These are phyloP conservation scores for Danio choprae DNA, from an alignment of 2,797 vertebrate species.

Conservation along the genomic window DNA sequence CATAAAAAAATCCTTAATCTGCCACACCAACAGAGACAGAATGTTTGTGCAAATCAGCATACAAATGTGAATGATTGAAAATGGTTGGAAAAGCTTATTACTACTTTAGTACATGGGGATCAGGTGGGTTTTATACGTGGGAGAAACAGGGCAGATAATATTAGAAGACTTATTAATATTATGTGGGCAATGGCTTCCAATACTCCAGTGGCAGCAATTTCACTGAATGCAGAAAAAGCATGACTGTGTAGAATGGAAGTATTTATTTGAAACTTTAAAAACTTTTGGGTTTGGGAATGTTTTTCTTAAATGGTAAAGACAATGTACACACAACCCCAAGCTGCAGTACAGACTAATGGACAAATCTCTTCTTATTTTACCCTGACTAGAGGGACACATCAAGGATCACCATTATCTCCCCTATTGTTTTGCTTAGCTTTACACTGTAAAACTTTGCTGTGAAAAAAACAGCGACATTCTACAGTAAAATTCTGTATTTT, in stretches of 20 bases:
- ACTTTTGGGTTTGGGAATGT: background rate
- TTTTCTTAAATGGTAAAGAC: conserved; percentile 18
- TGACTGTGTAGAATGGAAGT: conserved; percentile 5
- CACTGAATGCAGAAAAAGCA: conserved; percentile 13
- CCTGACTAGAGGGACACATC: background rate
- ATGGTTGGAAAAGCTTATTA: background rate
- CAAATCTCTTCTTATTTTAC: background rate
- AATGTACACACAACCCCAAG: conserved; percentile 10
- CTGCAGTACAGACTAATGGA: conserved; percentile 14
- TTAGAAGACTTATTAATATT: background rate
- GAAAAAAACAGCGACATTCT: no score
- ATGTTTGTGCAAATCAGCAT: background rate
- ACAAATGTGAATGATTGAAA: background rate
- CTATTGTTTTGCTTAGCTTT: background rate
- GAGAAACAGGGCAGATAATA: background rate
- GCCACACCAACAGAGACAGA: no score
- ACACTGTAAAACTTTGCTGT: no score
- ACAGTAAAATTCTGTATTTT: no score
- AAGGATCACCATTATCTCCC: background rate
- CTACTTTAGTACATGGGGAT: no score
- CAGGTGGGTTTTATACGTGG: no score
- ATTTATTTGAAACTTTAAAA: background rate
- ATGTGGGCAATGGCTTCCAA: conserved; percentile 1
- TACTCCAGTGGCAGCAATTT: conserved; percentile 9
- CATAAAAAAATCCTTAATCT: background rate